phyloP scores from a whole-genome alignment of 2,113 vertebrate species.

The Ginglymostoma cirratum region DNA sequence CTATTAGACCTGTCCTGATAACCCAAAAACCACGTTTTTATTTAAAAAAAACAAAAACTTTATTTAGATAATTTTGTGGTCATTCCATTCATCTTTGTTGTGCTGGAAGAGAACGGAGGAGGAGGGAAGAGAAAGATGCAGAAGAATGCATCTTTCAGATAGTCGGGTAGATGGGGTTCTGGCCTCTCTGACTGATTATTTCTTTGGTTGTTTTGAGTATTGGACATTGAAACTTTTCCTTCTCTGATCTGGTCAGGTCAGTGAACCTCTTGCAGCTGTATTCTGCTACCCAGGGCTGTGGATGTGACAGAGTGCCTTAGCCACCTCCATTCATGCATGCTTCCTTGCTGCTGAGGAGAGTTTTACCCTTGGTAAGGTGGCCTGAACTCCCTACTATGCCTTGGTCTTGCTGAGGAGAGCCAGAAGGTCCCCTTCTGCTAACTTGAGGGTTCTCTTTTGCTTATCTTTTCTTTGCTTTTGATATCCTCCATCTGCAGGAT shows the following conservation, averaged over 20 bases:
- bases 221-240: not conserved
- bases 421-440: not conserved
- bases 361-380: not conserved
- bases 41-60: not conserved
- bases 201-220: not conserved
- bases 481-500: not conserved
- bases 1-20: not conserved
- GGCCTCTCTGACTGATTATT: not conserved
- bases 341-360: not conserved
- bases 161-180: not conserved
- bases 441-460: not conserved
- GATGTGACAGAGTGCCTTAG: not conserved
- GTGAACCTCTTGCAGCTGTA: not conserved
- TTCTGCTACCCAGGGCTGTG: not conserved
- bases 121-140: not conserved
- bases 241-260: not conserved
- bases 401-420: not conserved
- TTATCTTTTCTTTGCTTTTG: not conserved
- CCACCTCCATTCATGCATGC: not conserved
- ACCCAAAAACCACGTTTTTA: not conserved
- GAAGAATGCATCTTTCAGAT: not conserved
- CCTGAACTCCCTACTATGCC: not conserved
- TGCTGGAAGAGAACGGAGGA: not conserved
- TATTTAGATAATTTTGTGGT: not conserved
- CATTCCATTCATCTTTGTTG: not conserved